Conservation (phyloP, 2,888 invertebrate genomes). For the Sminthurinus aureus region DNA sequence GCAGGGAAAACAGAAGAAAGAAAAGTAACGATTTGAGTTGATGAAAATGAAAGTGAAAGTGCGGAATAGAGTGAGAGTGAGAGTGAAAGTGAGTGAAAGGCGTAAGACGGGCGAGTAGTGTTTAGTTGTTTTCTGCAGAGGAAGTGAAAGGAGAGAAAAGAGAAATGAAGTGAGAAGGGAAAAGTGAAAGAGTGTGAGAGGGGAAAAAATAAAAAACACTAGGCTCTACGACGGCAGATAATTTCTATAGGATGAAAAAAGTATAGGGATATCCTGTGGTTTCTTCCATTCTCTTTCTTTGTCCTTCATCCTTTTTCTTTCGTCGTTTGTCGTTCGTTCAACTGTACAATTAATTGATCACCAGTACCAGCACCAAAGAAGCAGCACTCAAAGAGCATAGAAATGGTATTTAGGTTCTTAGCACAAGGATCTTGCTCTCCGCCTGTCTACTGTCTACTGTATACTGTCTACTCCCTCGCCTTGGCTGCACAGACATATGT, state of each 20-base stretch:
- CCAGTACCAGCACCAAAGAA: not conserved
- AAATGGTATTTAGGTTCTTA: constrained; percentile 19
- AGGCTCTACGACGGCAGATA: too few relatives aligned
- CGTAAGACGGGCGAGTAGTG: too few relatives aligned
- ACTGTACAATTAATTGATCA: constrained; percentile 29
- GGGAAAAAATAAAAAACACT: constrained; percentile 9
- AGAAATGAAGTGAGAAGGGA: not conserved
- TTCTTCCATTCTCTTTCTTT: not conserved
- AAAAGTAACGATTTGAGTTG: not conserved
- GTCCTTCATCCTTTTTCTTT: too few relatives aligned
- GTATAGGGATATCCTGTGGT: constrained; percentile 21
- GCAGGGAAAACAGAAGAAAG: not conserved
- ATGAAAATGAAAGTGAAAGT: not conserved
- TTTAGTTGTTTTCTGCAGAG: too few relatives aligned
- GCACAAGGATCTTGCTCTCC: too few relatives aligned
- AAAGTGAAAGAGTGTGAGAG: not conserved
- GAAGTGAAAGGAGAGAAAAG: not conserved
- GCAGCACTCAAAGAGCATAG: constrained; percentile 16
- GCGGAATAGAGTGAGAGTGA: not conserved
- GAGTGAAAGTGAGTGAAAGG: not conserved
- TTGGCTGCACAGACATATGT: too few relatives aligned
- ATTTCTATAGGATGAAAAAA: too few relatives aligned
- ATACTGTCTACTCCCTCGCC: too few relatives aligned
- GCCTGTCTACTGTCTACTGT: too few relatives aligned
- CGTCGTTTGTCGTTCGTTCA: not conserved